Evolutionary conservation across 2,797 vertebrate species (phyloP).

Genomic region (Acanthurus leucopareius): DNA sequence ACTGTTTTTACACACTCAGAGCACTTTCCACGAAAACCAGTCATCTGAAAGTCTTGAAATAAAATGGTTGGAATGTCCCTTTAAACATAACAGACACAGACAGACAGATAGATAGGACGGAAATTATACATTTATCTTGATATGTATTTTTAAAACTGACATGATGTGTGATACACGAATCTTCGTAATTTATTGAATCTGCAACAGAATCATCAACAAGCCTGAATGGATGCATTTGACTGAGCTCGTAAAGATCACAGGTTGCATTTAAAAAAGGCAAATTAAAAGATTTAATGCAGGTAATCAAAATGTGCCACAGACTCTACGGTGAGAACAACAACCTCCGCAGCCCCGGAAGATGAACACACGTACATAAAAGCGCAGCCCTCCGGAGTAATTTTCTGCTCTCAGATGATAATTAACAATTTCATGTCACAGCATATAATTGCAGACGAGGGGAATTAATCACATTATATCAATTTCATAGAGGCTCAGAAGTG

Average conservation of each 20-base stretch:
- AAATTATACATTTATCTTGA: too few species aligned
- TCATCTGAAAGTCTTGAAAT: too few species aligned
- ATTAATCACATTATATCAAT: conserved; percentile 76
- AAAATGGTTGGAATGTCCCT: too few species aligned
- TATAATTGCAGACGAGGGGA: conserved; percentile 68
- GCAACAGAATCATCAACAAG: too few species aligned
- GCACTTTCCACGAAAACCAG: too few species aligned
- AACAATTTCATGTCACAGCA: conserved; percentile 61
- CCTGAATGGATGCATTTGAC: background rate
- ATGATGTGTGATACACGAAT: background rate
- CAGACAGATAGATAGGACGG: too few species aligned
- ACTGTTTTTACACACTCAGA: too few species aligned
- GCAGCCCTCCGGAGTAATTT: conserved; percentile 46
- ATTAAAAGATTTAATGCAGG: conserved; percentile 7
- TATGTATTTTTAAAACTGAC: background rate
- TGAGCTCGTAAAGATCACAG: background rate
- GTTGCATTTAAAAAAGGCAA: background rate
- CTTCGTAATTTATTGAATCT: background rate
- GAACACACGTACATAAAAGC: conserved; percentile 26
- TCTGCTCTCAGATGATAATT: conserved; percentile 67
- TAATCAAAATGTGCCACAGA: conserved; percentile 30
- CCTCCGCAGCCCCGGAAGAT: conserved; percentile 16
- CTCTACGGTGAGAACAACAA: conserved; percentile 32
- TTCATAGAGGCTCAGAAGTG: conserved; percentile 58
- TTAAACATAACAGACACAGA: too few species aligned